Evolutionary conservation across 1,140 invertebrate genomes (phyloP).

Genomic region (Neodiprion lecontei): DNA sequence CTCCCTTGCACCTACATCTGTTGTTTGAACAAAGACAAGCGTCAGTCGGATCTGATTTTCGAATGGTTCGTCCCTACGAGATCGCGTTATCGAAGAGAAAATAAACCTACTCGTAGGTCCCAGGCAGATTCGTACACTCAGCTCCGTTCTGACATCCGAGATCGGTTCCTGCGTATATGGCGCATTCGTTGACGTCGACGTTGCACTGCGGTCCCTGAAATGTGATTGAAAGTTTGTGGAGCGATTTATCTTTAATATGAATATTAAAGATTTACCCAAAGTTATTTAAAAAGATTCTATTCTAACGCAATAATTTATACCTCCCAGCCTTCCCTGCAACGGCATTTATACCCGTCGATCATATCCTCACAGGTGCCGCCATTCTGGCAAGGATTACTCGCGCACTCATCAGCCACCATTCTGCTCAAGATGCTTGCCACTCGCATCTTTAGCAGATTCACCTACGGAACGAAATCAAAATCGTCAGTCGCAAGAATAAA

Average conservation of each 20-base stretch:
- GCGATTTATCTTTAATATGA: too few species aligned
- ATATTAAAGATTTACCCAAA: too few species aligned
- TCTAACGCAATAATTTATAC: constrained; percentile 58
- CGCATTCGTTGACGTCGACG: constrained; percentile 88
- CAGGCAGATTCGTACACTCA: constrained; percentile 81
- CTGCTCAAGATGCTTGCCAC: constrained; percentile 45
- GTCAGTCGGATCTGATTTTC: not conserved
- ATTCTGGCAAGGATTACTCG: constrained; percentile 81
- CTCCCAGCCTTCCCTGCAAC: constrained; percentile 80
- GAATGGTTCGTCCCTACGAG: constrained; percentile 14
- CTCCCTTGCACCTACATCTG: constrained; percentile 77
- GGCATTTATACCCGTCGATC: constrained; percentile 77
- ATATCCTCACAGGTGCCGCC: constrained; percentile 82
- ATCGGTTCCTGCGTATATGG: constrained; percentile 79
- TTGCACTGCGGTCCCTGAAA: constrained; percentile 75
- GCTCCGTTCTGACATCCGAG: constrained; percentile 95
- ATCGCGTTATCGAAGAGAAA: not conserved
- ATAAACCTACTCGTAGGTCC: constrained; percentile 73
- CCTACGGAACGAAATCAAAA: constrained; percentile 25
- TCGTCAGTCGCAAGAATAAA: too few species aligned
- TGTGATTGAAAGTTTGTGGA: not conserved
- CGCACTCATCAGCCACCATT: constrained; percentile 67
- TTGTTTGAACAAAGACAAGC: constrained; percentile 17
- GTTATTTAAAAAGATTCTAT: too few species aligned
- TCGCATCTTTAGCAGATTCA: constrained; percentile 55